Evolutionary conservation across 2,113 vertebrate species (phyloP).

Genomic region (Lepus timidus): DNA sequence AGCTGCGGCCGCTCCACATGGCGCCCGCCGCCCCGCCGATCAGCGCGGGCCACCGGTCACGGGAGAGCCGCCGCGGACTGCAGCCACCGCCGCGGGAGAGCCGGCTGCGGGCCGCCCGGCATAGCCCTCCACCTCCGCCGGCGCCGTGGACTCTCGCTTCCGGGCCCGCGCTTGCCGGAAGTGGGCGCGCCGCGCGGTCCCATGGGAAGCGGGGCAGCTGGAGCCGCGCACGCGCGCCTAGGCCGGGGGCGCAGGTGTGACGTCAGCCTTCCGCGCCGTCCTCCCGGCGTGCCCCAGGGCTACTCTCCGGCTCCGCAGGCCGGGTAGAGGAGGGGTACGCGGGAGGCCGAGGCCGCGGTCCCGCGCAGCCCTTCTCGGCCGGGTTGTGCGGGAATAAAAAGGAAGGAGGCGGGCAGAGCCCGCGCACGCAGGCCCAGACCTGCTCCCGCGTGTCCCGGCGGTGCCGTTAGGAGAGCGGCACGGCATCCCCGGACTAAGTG

Average conservation of each 20-base stretch:
- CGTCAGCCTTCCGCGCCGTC: accelerated
- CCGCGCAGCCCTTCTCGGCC: neutral
- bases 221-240: neutral
- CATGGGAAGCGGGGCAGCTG: neutral
- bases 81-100: conserved; percentile 55
- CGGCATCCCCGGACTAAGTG: too few relatives aligned
- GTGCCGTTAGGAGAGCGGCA: too few relatives aligned
- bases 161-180: conserved; percentile 69
- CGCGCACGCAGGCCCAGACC: too few relatives aligned
- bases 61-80: neutral
- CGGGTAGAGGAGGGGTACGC: accelerated
- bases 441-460: too few relatives aligned
- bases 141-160: conserved; percentile 63
- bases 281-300: neutral
- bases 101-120: neutral
- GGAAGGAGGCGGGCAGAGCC: too few relatives aligned
- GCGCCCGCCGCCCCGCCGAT: conserved; percentile 3
- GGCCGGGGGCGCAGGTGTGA: accelerated
- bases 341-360: accelerated
- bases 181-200: conserved; percentile 28
- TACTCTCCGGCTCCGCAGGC: accelerated
- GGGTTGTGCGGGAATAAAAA: too few relatives aligned
- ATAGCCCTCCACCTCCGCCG: conserved; percentile 63
- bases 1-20: conserved; percentile 90
- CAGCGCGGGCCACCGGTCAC: conserved; percentile 60